A percentile compares a stretch with the other conserved stretches of the same genome.
Evolutionary conservation across 2,797 vertebrate genomes (phyloP).

Genomic region (Acanthurus lineatus): DNA sequence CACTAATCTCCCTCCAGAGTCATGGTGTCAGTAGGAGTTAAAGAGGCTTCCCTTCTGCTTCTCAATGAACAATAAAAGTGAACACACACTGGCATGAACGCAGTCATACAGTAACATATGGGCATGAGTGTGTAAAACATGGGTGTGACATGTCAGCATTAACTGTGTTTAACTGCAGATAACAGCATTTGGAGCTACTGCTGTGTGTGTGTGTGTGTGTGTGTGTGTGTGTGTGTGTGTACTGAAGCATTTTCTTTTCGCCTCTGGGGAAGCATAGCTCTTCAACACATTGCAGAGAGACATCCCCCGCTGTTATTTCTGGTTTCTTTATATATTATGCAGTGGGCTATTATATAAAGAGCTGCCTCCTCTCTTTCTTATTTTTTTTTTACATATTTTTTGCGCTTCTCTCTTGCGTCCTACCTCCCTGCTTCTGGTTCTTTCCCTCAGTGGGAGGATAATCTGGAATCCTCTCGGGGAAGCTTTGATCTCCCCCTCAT

Average conservation of each 20-base stretch:
- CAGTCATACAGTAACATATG: not conserved
- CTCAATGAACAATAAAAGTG: conserved; percentile 14
- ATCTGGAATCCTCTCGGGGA: conserved; percentile 71
- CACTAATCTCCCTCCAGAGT: conserved; percentile 20
- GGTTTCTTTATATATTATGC: conserved; percentile 77
- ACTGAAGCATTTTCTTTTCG: conserved; percentile 52
- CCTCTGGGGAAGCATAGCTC: conserved; percentile 56
- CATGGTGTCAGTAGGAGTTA: conserved; percentile 27
- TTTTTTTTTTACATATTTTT: conserved; percentile 17
- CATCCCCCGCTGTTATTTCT: conserved; percentile 73
- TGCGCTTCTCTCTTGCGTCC: conserved; percentile 20
- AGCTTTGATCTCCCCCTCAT: conserved; percentile 72
- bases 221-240: conserved; percentile 5
- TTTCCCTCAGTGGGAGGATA: conserved; percentile 75
- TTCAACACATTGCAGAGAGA: conserved; percentile 62
- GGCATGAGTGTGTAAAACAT: conserved; percentile 13
- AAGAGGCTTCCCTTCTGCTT: conserved; percentile 32
- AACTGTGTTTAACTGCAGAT: conserved; percentile 23
- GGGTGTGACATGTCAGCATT: conserved; percentile 30
- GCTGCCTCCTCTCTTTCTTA: conserved; percentile 44
- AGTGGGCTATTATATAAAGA: conserved; percentile 78
- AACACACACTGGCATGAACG: conserved; percentile 8
- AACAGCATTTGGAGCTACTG: conserved; percentile 32
- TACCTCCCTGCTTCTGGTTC: conserved; percentile 67
- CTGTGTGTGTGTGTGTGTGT: conserved; percentile 2